Evolutionary conservation across 2,888 invertebrate species (phyloP).

Genomic region (Carpatolechia fugitivella): DNA sequence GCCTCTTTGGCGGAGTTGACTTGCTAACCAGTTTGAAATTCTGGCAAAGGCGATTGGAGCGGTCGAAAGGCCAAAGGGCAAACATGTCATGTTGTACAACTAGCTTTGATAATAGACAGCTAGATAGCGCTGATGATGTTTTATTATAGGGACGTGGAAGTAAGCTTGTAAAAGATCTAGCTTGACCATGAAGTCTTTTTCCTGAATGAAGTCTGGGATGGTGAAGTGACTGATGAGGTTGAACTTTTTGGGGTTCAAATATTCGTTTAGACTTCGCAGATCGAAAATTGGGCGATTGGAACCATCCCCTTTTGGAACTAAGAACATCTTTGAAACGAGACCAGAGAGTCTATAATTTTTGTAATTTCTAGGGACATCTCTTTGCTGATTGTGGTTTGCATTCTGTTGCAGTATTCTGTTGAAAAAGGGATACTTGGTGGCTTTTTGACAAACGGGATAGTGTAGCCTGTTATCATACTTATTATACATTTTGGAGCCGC

Average conservation of each 20-base stretch:
- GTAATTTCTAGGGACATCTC: not conserved
- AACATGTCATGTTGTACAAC: constrained; percentile 20
- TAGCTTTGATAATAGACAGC: constrained; percentile 9
- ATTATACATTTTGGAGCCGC: constrained; percentile 13
- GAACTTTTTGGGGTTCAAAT: constrained; percentile 14
- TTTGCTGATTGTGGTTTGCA: no score
- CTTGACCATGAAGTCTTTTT: constrained; percentile 19
- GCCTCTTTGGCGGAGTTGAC: constrained; percentile 18
- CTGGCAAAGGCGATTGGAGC: constrained; percentile 28
- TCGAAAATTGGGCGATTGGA: constrained; percentile 17
- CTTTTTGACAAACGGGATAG: not conserved
- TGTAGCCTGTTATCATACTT: constrained; percentile 16
- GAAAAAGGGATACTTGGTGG: no score
- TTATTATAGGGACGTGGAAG: constrained; percentile 17
- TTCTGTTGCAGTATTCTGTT: no score
- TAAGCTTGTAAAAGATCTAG: constrained; percentile 20
- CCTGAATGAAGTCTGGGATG: constrained; percentile 18
- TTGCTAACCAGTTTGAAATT: constrained; percentile 30
- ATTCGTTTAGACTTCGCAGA: constrained; percentile 13
- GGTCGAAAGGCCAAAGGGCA: constrained; percentile 32
- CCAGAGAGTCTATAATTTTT: not conserved
- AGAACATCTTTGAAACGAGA: constrained; percentile 17
- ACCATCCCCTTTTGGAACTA: constrained; percentile 14
- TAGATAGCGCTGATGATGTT: constrained; percentile 20
- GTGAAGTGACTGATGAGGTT: constrained; percentile 8